Conservation (phyloP, 2,113 vertebrate species). For the Leiothrix lutea region DNA sequence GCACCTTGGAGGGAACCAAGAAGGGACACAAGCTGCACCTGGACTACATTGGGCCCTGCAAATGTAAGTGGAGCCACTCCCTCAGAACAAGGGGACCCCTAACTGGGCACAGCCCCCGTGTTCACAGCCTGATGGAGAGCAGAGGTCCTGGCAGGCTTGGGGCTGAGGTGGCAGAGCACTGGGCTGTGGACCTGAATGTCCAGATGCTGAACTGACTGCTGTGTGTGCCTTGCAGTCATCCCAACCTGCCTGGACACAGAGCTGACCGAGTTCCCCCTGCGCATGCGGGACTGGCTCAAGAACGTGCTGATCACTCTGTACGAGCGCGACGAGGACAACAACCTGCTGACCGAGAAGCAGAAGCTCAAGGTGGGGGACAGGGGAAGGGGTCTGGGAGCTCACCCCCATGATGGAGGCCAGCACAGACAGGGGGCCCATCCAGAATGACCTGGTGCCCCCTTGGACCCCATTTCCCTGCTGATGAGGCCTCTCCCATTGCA, state of each 20-base stretch:
- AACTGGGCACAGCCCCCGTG: not conserved
- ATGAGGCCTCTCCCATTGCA: slow-evolving; percentile 6
- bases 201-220: not conserved
- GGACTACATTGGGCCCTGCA: slow-evolving; percentile 98
- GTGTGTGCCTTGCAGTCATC: slow-evolving; percentile 76
- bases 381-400: not conserved
- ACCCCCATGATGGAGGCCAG: accelerated
- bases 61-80: slow-evolving; percentile 79
- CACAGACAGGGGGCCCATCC: not conserved
- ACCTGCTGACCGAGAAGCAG: slow-evolving; percentile 97
- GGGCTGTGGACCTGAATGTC: not conserved
- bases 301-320: slow-evolving; percentile 96
- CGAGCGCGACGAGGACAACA: slow-evolving; percentile 91
- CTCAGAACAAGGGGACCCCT: not conserved
- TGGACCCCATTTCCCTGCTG: not conserved
- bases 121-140: not conserved
- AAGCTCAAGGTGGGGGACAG: slow-evolving; percentile 84
- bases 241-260: slow-evolving; percentile 88
- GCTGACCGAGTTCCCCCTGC: slow-evolving; percentile 94
- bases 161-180: not conserved
- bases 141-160: not conserved
- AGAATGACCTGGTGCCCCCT: not conserved
- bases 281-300: slow-evolving; percentile 99
- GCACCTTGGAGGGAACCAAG: slow-evolving; percentile 97
- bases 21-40: slow-evolving; percentile 98